A percentile compares a stretch with the other conserved stretches of the same genome.
Evolutionary conservation across 1,140 invertebrate genomes (phyloP).

Genomic region (Rhopalosiphum padi): DNA sequence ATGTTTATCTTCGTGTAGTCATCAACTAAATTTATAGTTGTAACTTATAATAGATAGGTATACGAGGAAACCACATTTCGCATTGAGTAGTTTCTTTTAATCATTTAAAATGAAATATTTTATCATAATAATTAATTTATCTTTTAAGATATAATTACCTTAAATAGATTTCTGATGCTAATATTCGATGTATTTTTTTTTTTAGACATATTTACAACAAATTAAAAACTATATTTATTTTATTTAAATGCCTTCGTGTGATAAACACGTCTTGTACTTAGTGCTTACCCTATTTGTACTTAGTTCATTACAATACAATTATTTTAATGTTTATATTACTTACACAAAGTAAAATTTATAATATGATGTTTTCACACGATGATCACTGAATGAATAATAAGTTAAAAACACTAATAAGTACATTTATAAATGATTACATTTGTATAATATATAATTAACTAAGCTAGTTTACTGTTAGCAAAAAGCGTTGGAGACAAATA

Average conservation of each 20-base stretch:
- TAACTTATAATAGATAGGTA: background rate
- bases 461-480: background rate
- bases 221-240: slow-evolving; percentile 11
- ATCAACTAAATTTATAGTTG: slow-evolving; percentile 1
- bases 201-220: background rate
- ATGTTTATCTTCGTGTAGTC: background rate
- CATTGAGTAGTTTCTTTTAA: background rate
- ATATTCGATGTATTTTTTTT: background rate
- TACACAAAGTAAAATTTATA: background rate
- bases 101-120: background rate
- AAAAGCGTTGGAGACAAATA: background rate
- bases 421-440: background rate
- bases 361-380: background rate
- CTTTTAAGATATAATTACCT: background rate
- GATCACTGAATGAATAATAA: background rate
- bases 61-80: background rate
- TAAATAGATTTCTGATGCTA: background rate
- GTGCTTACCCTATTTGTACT: background rate
- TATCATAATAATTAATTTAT: background rate
- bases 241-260: background rate
- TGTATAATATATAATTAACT: background rate
- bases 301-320: background rate
- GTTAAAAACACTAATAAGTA: background rate
- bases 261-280: background rate
- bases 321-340: background rate